These are phyloP conservation scores for Sceloporus tristichus DNA, from an alignment of 2,113 vertebrate species.

Conservation along the genomic window DNA sequence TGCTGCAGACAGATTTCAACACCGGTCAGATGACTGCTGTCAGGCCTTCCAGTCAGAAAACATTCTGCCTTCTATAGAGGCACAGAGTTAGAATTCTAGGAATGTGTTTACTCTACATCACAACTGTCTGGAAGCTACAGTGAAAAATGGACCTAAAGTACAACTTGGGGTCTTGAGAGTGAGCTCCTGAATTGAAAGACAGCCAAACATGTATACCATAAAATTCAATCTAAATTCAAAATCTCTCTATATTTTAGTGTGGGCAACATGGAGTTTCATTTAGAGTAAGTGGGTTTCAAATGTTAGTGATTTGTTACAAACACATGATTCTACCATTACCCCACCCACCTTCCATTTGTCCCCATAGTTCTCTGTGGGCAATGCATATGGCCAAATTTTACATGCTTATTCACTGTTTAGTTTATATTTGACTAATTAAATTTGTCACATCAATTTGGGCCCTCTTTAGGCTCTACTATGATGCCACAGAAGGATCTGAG, in stretches of 20 bases:
- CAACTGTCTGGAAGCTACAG: background rate
- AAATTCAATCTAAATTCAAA: background rate
- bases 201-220: too few species aligned
- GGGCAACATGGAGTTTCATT: too few species aligned
- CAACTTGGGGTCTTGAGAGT: background rate
- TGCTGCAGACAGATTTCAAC: background rate
- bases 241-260: background rate
- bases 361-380: too few species aligned
- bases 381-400: too few species aligned
- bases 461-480: background rate
- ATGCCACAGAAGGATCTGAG: background rate
- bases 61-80: constrained; percentile 5
- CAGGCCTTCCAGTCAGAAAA: background rate
- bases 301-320: background rate
- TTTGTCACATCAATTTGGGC: background rate
- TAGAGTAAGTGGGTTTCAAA: background rate
- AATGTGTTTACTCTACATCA: background rate
- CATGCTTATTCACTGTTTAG: background rate
- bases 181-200: background rate
- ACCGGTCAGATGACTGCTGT: background rate
- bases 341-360: too few species aligned
- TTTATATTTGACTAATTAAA: background rate
- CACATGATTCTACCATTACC: background rate
- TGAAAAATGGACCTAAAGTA: background rate
- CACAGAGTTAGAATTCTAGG: background rate